These are phyloP conservation scores for Xestia ashworthii DNA, from an alignment of 2,888 invertebrate genomes.

Conservation along the genomic window DNA sequence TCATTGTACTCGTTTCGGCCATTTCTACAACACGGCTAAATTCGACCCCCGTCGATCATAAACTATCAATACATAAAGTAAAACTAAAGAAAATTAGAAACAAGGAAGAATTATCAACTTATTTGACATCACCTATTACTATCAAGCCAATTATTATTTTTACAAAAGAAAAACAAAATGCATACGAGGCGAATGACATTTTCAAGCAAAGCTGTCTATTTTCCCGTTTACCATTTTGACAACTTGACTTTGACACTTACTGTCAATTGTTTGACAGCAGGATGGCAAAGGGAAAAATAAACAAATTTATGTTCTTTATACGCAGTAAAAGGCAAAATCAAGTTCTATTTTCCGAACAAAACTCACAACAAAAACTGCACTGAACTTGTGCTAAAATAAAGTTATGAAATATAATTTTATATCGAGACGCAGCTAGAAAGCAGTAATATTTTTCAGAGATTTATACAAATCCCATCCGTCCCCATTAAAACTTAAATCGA, in stretches of 20 bases:
- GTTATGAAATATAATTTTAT: too few relatives aligned
- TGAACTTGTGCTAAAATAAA: neutral
- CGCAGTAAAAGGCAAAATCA: constrained; percentile 15
- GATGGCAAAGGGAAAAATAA: constrained; percentile 11
- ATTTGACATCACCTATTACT: constrained; percentile 48
- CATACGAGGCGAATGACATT: constrained; percentile 67
- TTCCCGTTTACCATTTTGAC: constrained; percentile 56
- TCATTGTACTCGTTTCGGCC: constrained; percentile 81
- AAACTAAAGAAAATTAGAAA: constrained; percentile 25
- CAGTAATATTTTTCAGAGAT: neutral
- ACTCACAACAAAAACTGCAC: neutral
- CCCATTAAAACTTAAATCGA: too few relatives aligned
- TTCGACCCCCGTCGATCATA: constrained; percentile 32
- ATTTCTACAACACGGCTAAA: constrained; percentile 69
- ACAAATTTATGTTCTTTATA: constrained; percentile 7
- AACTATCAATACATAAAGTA: constrained; percentile 22
- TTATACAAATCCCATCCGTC: neutral
- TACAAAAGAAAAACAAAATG: constrained; percentile 65
- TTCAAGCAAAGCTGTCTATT: constrained; percentile 58
- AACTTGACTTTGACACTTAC: constrained; percentile 37
- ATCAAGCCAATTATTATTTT: constrained; percentile 51
- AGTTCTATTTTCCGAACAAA: neutral
- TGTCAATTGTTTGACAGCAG: constrained; percentile 15
- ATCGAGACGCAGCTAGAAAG: neutral
- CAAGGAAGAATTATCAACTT: constrained; percentile 18